Evolutionary conservation across 1,140 invertebrate genomes (phyloP), one percentile per base, ranked within the genome.

Genomic region (Drosophila mojavensis): DNA sequence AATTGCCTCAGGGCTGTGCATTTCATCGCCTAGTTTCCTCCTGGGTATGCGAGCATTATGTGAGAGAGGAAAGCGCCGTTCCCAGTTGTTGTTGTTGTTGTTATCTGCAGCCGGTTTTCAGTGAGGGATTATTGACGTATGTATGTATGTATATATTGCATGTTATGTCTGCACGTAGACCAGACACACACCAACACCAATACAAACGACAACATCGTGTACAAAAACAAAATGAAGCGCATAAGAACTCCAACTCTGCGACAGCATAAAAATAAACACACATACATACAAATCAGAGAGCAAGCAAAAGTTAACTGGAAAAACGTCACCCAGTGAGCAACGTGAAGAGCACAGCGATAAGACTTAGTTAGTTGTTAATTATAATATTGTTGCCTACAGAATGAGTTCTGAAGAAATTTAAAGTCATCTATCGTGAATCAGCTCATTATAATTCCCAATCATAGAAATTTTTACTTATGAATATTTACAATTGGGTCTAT

Each of bases 251-350:
- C 58, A 62, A 70, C 81, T 78, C 78, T 51, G 66, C 74, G 78
- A 70, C 83, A 86, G 84, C 83, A 86, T 82, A 82, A 82, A 86
- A 86, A 88, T 78, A 88, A 89, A 85, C 74, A 75, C 64, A 75
- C 71, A 63, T 41, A 75, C 51, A 45, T 45, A 55, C 36, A 65
- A 68, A 63, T 56, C 20, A 36, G 30, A 54, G 28, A 43, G 15
- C 43, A 61, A 59, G 65, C 59, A 70, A 67, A 70, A 82, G 54
- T 79, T 83, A 82, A 79, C 76, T 86, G 76, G 83, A 79, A 88
- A 81, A 82, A 83, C 59, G 72, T 82, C 74, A 78, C 79, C 83
- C 79, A 86, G 55, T 47, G 20, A 73, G 36, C 65, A 73, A 50
- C 51, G 47, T 71, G 13, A 9, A 55, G 26, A 41, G 33, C 11